A percentile compares a stretch with the other conserved stretches of the same genome.
These are phyloP conservation scores for Conomelus anceps DNA, from an alignment of 2,888 invertebrate genomes.

Conservation along the genomic window DNA sequence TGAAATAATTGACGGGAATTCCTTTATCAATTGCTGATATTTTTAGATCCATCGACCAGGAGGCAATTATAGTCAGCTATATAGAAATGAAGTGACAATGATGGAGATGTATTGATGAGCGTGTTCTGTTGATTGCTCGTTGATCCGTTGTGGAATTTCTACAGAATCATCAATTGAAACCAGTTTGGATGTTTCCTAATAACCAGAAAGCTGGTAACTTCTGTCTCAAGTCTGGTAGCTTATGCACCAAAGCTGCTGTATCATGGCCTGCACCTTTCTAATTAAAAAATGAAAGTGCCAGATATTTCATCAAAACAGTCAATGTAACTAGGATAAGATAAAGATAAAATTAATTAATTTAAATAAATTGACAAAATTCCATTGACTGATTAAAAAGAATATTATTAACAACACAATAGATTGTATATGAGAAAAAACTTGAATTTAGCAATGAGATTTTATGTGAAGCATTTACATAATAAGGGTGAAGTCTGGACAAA, in stretches of 20 bases:
- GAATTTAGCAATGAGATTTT: no score
- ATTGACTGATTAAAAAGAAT: no score
- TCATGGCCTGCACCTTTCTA: neutral
- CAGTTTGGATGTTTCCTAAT: neutral
- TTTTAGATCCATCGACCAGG: neutral
- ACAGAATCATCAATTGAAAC: neutral
- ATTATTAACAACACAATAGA: no score
- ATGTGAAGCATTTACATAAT: no score
- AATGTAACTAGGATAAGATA: no score
- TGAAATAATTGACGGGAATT: neutral
- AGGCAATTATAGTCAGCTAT: neutral
- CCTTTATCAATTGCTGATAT: neutral
- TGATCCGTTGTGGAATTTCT: neutral
- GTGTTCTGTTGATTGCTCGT: neutral
- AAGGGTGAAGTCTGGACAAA: no score
- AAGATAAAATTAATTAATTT: no score
- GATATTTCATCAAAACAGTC: neutral
- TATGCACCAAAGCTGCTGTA: neutral
- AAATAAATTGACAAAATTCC: no score
- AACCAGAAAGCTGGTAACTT: neutral
- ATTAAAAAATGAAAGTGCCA: neutral
- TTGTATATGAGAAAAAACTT: no score
- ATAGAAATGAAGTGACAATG: neutral
- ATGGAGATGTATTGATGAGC: neutral
- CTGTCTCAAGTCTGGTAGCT: neutral